Conservation (phyloP, 2,888 invertebrate genomes). For the Protonemura montana region DNA sequence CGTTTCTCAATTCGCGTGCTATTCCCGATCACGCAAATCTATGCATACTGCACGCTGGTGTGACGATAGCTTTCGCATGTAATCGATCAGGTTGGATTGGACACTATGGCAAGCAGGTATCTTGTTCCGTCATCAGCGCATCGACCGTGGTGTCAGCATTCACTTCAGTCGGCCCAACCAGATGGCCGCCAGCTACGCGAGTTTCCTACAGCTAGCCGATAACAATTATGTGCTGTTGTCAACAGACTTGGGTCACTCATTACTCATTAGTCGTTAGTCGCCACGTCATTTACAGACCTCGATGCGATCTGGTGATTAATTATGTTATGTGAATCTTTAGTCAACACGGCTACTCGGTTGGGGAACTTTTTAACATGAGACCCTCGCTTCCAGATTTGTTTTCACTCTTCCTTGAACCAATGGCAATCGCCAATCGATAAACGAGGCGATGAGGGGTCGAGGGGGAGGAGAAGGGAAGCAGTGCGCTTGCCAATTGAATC, state of each 20-base stretch:
- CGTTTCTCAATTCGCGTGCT: not conserved
- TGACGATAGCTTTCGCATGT: not conserved
- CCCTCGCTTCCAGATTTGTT: not conserved
- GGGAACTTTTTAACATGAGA: not conserved
- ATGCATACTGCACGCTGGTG: not conserved
- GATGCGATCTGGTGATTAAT: not conserved
- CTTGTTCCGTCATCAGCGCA: not conserved
- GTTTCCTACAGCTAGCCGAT: not conserved
- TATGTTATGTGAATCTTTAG: not conserved
- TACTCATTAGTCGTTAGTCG: not conserved
- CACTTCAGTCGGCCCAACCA: not conserved
- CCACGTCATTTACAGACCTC: not conserved
- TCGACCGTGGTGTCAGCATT: not conserved
- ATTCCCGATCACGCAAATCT: not conserved
- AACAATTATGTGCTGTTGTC: constrained; percentile 7
- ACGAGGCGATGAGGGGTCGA: not conserved
- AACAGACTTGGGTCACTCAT: not conserved
- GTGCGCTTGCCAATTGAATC: not conserved
- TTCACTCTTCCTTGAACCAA: not conserved
- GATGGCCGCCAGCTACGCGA: not conserved
- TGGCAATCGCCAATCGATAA: constrained; percentile 12
- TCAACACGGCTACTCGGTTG: not conserved
- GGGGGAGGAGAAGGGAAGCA: not conserved
- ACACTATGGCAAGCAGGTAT: not conserved
- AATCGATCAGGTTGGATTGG: not conserved